Base-by-base conservation (phyloP, 2,888 invertebrate species). In the Arrhopalites spinosus region DNA sequence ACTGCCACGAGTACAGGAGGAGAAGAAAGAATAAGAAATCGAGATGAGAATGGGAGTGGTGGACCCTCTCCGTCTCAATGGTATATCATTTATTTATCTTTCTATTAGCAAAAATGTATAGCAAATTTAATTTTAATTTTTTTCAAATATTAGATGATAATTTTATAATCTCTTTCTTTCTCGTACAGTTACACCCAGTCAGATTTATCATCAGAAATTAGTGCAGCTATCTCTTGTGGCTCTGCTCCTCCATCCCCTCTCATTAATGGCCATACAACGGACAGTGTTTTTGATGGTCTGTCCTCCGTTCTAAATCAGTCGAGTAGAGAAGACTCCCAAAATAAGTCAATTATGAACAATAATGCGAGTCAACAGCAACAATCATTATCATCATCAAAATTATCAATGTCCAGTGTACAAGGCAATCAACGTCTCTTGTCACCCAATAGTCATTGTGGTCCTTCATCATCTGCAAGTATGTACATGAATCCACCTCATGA, bases 181-280 rank as follows among this genome's bases (percentile, higher is more conserved):
- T n/a, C n/a, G n/a, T 85, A 88, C 87, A 83, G 88, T 87, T 75
- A 87, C 88, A 79, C 90, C 27, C 91, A 91, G 85, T 91, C 91
- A 59, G 92, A 92, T 85, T 87, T 92, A 81, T 91, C 91, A 77
- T 90, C 90, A 75, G 92, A 92, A 85, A 92, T 93, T 84, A 92
- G 91, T 84, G 92, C 92, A 13, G 92, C 91, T 72, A 92, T 93
- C 83, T 91, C 92, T 77, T 90, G 90, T 76, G 87, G 88, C 68
- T 91, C 91, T 63, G 91, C 91, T 15, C 90, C 90, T 80, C 88
- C 90, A 56, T 88, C 89, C 70, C 91, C 92, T 59, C 91, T 92
- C 36, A n/a, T n/a, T 3, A 79, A 81, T 76, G 79, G 79, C 27
- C 74, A 75, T n/a, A 68, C 53, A 15, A 68, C 53, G 23, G 74